A percentile compares a stretch with the other conserved stretches of the same genome.
phyloP scores from a whole-genome alignment of 2,113 vertebrate genomes.

The Paradisaea rubra region DNA sequence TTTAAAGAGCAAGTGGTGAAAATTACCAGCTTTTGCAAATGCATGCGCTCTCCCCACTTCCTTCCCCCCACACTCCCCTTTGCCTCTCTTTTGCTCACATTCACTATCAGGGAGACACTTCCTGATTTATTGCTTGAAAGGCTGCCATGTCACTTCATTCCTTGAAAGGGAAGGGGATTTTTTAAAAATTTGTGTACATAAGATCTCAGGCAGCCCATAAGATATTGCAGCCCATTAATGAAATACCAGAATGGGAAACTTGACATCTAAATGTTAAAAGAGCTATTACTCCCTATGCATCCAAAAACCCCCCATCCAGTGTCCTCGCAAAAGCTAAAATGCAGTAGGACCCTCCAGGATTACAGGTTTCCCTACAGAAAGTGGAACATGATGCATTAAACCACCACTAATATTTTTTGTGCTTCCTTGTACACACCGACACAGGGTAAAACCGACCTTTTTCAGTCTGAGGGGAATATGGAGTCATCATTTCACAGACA shows the following conservation, averaged over 20 bases:
- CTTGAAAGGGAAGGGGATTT: not conserved
- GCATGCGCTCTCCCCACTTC: accelerated
- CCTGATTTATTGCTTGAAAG: not conserved
- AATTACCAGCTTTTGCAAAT: not conserved
- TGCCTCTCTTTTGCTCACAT: not conserved
- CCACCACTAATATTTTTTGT: not conserved
- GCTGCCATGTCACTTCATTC: not conserved
- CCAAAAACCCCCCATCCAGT: accelerated
- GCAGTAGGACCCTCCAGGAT: not conserved
- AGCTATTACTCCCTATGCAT: not conserved
- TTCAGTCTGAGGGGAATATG: not conserved
- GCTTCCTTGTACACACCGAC: not conserved
- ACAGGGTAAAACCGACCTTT: not conserved
- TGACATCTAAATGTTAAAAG: not conserved
- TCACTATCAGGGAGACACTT: not conserved
- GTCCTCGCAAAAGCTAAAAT: not conserved
- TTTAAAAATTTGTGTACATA: not conserved
- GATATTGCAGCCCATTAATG: not conserved
- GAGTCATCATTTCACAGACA: not conserved
- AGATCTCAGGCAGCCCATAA: not conserved
- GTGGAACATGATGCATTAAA: not conserved
- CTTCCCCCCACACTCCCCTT: accelerated
- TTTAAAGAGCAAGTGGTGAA: not conserved
- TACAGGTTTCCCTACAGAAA: not conserved
- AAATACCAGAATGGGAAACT: not conserved